These are phyloP conservation scores for Gymnarchus niloticus DNA, from an alignment of 2,113 vertebrate species.

Conservation along the genomic window DNA sequence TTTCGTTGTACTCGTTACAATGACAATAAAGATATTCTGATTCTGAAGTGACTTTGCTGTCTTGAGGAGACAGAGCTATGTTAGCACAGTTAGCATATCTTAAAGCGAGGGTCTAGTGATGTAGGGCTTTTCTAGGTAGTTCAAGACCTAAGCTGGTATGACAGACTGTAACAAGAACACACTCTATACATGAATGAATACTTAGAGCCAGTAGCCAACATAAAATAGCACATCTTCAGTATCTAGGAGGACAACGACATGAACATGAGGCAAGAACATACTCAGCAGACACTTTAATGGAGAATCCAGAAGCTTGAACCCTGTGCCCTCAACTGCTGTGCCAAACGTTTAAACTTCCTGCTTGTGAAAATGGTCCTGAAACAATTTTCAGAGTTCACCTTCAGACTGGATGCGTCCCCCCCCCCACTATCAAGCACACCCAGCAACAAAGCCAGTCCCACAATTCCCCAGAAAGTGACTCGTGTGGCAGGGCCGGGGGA, in stretches of 20 bases:
- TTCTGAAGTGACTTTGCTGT: neutral
- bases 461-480: neutral
- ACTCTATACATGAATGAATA: neutral
- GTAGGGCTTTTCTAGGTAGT: neutral
- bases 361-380: neutral
- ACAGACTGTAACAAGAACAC: neutral
- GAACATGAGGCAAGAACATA: neutral
- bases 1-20: too few relatives aligned
- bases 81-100: neutral
- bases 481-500: neutral
- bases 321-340: neutral
- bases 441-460: neutral
- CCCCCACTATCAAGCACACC: neutral
- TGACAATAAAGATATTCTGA: too few relatives aligned
- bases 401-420: neutral
- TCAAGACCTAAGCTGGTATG: neutral
- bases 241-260: neutral
- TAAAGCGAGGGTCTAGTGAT: neutral
- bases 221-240: neutral
- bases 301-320: neutral
- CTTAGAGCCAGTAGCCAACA: neutral
- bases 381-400: conserved; percentile 6
- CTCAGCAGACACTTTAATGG: neutral
- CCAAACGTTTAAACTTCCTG: neutral
- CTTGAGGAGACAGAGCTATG: neutral